phyloP scores from a whole-genome alignment of 2,888 invertebrate genomes.

The Acleris holmiana region DNA sequence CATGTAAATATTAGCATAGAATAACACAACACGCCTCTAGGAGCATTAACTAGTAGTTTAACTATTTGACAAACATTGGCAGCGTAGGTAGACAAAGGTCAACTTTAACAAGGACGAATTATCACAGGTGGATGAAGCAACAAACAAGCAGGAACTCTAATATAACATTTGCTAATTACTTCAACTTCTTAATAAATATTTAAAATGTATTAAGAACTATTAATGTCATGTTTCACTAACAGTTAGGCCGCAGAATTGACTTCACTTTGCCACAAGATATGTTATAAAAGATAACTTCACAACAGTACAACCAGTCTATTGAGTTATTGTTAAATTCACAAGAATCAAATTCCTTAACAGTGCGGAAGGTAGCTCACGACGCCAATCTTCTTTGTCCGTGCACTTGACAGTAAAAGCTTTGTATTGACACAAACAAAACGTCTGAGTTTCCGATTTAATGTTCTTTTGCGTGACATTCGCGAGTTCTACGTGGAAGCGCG shows the following conservation, averaged over 20 bases:
- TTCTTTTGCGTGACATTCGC: constrained; percentile 82
- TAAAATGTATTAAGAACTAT: constrained; percentile 52
- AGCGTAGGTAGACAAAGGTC: constrained; percentile 57
- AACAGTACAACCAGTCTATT: constrained; percentile 60
- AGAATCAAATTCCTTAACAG: constrained; percentile 58
- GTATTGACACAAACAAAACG: constrained; percentile 84
- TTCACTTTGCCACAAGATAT: constrained; percentile 69
- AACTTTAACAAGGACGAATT: constrained; percentile 67
- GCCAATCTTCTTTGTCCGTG: constrained; percentile 81
- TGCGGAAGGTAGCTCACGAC: constrained; percentile 60
- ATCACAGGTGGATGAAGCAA: constrained; percentile 81
- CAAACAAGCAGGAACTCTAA: constrained; percentile 81
- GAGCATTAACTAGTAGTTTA: constrained; percentile 50
- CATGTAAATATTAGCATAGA: constrained; percentile 48
- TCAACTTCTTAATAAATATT: constrained; percentile 46
- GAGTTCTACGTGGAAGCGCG: constrained; percentile 57
- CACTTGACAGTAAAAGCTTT: constrained; percentile 81
- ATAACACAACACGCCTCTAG: constrained; percentile 63
- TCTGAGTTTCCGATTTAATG: constrained; percentile 75
- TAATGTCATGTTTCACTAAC: constrained; percentile 58
- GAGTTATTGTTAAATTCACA: constrained; percentile 60
- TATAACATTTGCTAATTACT: constrained; percentile 56
- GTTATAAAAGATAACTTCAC: constrained; percentile 61
- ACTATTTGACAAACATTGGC: constrained; percentile 60
- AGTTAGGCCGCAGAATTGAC: constrained; percentile 74